Evolutionary conservation across 2,888 invertebrate genomes (phyloP).

Genomic region (Pheosia tremula): DNA sequence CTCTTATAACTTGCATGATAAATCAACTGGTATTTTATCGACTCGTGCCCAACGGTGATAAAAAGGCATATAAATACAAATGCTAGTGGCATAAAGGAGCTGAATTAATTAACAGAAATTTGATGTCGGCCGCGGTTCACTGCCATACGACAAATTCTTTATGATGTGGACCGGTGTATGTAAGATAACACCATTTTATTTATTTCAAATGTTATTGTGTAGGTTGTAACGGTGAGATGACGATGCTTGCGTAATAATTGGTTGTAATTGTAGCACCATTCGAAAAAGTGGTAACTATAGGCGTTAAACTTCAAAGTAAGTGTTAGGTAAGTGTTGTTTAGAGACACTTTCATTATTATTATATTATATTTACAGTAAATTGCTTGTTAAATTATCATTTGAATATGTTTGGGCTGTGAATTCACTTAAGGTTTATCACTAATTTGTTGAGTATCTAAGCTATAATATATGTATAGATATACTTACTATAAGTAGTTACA

Average conservation of each 20-base stretch:
- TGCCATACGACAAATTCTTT: slow-evolving; percentile 72
- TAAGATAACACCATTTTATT: slow-evolving; percentile 36
- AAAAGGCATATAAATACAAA: slow-evolving; percentile 74
- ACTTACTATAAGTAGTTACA: no score
- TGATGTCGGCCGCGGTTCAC: slow-evolving; percentile 64
- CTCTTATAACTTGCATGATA: slow-evolving; percentile 32
- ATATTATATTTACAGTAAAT: no score
- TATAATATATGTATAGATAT: no score
- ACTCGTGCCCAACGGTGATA: slow-evolving; percentile 76
- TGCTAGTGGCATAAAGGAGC: slow-evolving; percentile 71
- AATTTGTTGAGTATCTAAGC: no score
- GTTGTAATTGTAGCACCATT: background rate
- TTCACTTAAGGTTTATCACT: no score
- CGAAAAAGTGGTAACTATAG: background rate
- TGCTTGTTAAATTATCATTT: no score
- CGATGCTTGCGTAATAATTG: background rate
- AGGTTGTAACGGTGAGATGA: background rate
- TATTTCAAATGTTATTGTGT: slow-evolving; percentile 9
- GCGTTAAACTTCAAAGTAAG: background rate
- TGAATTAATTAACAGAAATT: slow-evolving; percentile 79
- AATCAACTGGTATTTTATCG: slow-evolving; percentile 67
- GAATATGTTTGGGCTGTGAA: no score
- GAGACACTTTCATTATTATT: background rate
- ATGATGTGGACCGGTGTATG: slow-evolving; percentile 39
- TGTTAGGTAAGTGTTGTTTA: background rate